Conservation (phyloP, 2,888 invertebrate species). For the Eristalis tenax region DNA sequence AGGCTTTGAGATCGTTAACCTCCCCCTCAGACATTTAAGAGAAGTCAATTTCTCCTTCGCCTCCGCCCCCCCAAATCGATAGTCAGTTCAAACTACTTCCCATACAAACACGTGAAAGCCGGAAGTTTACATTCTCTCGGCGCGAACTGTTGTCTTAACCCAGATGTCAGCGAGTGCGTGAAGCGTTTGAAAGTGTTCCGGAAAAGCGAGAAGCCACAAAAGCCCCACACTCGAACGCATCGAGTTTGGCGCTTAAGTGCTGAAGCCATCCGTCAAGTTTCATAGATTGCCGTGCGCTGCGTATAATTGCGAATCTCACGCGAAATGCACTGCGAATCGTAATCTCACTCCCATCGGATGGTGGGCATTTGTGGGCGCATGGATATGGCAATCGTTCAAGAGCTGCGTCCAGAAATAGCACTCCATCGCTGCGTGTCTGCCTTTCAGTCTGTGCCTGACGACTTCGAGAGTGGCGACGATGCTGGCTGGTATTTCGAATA, state of each 20-base stretch:
- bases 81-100: neutral
- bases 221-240: neutral
- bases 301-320: neutral
- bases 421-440: conserved; percentile 33
- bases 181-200: neutral
- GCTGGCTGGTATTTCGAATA: conserved; percentile 41
- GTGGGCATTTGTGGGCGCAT: neutral
- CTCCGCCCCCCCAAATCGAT: neutral
- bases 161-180: conserved; percentile 14
- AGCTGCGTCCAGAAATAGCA: conserved; percentile 35
- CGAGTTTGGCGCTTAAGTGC: neutral
- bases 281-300: neutral
- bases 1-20: neutral
- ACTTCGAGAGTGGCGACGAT: neutral
- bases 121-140: neutral
- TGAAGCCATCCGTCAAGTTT: neutral
- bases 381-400: neutral
- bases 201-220: neutral
- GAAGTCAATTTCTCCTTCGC: neutral
- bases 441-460: conserved; percentile 36
- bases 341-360: neutral
- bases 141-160: conserved; percentile 7
- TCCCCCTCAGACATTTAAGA: neutral
- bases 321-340: neutral
- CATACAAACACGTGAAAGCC: neutral